Evolutionary conservation across 2,888 invertebrate genomes (phyloP).

Genomic region (Dryococelus australis): DNA sequence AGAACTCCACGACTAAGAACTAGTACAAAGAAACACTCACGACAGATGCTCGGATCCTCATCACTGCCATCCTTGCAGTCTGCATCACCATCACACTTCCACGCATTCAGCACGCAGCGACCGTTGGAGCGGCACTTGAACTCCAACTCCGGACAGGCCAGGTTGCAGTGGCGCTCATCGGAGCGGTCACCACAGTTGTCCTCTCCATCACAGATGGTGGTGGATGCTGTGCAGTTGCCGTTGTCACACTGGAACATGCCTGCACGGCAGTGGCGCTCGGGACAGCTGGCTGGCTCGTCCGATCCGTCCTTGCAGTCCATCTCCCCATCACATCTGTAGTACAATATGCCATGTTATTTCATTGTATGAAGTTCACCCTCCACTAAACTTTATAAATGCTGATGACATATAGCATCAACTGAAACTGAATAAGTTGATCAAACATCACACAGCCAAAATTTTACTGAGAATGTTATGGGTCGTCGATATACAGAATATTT

Average conservation of each 20-base stretch:
- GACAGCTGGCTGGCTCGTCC: conserved; percentile 87
- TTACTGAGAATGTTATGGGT: no score
- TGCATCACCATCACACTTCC: conserved; percentile 95
- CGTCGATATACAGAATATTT: no score
- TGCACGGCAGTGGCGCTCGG: conserved; percentile 82
- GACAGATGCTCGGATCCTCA: conserved; percentile 87
- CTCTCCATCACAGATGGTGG: conserved; percentile 91
- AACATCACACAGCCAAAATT: no score
- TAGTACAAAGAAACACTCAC: conserved; percentile 58
- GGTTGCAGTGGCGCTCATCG: conserved; percentile 82
- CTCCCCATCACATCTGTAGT: conserved; percentile 84
- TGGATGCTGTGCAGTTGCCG: conserved; percentile 90
- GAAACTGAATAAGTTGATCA: no score
- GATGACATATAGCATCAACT: no score
- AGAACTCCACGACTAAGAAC: no score
- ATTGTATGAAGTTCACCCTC: neutral
- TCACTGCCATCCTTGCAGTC: conserved; percentile 94
- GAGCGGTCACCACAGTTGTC: conserved; percentile 93
- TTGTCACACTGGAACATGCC: conserved; percentile 95
- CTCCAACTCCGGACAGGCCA: conserved; percentile 86
- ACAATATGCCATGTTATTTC: neutral
- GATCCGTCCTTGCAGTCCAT: conserved; percentile 91
- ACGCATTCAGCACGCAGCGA: conserved; percentile 86
- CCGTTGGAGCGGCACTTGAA: conserved; percentile 91
- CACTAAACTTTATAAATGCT: neutral